Conservation (phyloP, 2,797 vertebrate genomes). For the Tragelaphus eurycerus region DNA sequence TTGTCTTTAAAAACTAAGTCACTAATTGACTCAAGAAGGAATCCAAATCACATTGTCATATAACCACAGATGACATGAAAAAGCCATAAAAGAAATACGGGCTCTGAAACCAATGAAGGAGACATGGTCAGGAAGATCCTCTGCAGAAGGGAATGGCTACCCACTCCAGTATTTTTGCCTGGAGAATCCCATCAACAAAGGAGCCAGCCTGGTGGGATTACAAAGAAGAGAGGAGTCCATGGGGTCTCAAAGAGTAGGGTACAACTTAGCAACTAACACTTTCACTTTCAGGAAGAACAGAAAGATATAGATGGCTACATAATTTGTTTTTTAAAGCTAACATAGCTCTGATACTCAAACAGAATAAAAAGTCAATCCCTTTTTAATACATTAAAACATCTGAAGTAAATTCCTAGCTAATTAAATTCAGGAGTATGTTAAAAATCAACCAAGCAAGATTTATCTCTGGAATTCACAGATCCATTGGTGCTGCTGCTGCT, state of each 20-base stretch:
- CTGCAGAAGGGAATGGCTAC: not conserved
- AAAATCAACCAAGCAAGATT: conserved; percentile 32
- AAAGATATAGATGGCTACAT: conserved; percentile 5
- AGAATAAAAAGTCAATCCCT: conserved; percentile 16
- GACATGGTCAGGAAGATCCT: not conserved
- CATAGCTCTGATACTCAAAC: conserved; percentile 17
- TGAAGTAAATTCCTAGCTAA: conserved; percentile 40
- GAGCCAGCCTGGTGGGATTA: not conserved
- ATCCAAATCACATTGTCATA: not conserved
- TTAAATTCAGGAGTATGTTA: conserved; percentile 7
- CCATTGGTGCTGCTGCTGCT: not conserved
- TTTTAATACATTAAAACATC: conserved; percentile 25
- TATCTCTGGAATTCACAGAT: conserved; percentile 8
- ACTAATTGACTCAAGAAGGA: conserved; percentile 27
- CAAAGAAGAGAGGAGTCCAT: not conserved
- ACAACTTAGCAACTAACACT: not conserved
- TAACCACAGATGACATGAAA: not conserved
- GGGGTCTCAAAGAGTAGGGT: not conserved
- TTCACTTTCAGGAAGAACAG: not conserved
- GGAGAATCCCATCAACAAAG: not conserved
- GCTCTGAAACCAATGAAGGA: not conserved
- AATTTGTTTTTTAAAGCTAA: conserved; percentile 44
- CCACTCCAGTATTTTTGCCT: not conserved
- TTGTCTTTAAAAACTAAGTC: conserved; percentile 36
- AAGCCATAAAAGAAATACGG: not conserved